Conservation (phyloP, 1,140 invertebrate genomes). For the Psix sp. region DNA sequence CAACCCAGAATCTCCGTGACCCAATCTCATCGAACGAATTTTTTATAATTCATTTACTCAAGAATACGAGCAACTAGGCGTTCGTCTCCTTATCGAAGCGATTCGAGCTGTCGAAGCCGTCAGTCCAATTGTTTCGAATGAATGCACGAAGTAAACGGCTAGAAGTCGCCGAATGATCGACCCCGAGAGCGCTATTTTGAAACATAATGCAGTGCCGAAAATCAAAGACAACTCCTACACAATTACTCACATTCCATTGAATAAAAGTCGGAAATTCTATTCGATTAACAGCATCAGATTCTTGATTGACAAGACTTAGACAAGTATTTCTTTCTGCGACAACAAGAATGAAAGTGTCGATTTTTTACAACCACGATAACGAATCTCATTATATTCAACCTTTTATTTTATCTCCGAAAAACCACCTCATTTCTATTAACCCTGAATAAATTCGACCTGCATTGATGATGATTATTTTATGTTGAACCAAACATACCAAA, state of each 20-base stretch:
- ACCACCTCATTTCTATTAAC: too few species aligned
- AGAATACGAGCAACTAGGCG: constrained; percentile 28
- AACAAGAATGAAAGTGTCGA: too few species aligned
- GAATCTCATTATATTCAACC: too few species aligned
- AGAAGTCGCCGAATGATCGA: constrained; percentile 9
- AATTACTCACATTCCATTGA: constrained; percentile 44
- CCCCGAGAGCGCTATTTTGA: constrained; percentile 23
- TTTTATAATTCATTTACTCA: constrained; percentile 35
- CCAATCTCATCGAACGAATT: background rate
- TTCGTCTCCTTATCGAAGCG: constrained; percentile 9
- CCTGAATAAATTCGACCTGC: too few species aligned
- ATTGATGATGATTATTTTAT: too few species aligned
- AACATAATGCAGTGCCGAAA: constrained; percentile 38
- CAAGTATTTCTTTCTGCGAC: constrained; percentile 7
- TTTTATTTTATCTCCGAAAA: too few species aligned
- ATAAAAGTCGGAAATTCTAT: constrained; percentile 39
- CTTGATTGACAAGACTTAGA: constrained; percentile 40
- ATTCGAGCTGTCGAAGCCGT: constrained; percentile 27
- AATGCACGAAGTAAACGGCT: constrained; percentile 40
- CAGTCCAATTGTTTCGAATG: constrained; percentile 36
- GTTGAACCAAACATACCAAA: too few species aligned
- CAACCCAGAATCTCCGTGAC: constrained; percentile 11
- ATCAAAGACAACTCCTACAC: constrained; percentile 15
- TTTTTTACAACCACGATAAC: too few species aligned
- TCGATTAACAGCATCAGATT: constrained; percentile 24